phyloP scores from a whole-genome alignment of 1,140 invertebrate genomes.

The Muscidifurax raptorellus region DNA sequence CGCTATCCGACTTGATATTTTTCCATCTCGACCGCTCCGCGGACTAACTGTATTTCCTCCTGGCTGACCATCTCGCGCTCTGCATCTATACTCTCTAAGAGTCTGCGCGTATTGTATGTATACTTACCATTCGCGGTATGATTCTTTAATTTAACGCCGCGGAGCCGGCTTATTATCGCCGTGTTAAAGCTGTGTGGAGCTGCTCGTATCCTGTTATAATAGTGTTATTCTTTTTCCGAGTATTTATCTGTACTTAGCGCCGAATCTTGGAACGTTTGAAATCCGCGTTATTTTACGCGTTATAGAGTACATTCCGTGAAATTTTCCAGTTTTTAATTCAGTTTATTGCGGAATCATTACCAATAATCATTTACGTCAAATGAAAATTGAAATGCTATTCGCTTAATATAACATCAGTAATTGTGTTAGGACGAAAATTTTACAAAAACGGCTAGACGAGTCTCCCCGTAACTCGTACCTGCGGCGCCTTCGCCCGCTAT shows the following conservation, averaged over 20 bases:
- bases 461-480: too few relatives aligned
- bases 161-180: conserved; percentile 22
- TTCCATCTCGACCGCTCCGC: not conserved
- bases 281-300: not conserved
- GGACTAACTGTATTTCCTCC: conserved; percentile 51
- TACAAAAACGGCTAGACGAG: not conserved
- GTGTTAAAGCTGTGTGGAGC: too few relatives aligned
- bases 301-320: too few relatives aligned
- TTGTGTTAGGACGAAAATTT: too few relatives aligned
- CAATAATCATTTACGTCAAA: too few relatives aligned
- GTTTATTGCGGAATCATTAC: too few relatives aligned
- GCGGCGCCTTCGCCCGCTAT: too few relatives aligned
- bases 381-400: too few relatives aligned
- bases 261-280: too few relatives aligned
- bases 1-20: not conserved
- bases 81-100: not conserved
- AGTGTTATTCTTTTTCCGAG: conserved; percentile 27
- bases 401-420: too few relatives aligned
- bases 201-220: conserved; percentile 5
- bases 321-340: too few relatives aligned
- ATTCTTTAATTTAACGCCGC: conserved; percentile 29
- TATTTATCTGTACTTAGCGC: not conserved
- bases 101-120: not conserved
- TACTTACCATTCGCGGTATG: not conserved
- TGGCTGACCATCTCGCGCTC: conserved; percentile 30